Evolutionary conservation across 2,797 vertebrate genomes (phyloP).

Genomic region (Mionectes olivaceus): DNA sequence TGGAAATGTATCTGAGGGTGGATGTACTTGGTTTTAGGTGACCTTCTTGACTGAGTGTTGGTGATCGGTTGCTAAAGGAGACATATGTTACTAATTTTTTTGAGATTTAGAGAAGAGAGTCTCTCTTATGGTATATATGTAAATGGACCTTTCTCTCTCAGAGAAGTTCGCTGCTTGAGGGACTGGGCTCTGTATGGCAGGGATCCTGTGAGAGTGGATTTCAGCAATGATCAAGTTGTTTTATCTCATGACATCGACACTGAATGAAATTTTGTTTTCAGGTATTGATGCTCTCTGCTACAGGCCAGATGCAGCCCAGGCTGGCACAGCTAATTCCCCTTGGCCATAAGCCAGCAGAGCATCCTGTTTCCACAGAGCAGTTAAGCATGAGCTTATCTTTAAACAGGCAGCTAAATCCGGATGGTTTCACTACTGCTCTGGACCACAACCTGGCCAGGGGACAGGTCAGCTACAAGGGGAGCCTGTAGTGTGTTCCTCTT

Average conservation of each 20-base stretch:
- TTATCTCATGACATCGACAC: conserved; percentile 42
- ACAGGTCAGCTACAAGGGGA: background rate
- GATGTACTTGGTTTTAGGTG: conserved; percentile 1
- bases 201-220: background rate
- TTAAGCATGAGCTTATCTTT: background rate
- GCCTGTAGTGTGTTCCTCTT: background rate
- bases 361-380: conserved; percentile 31
- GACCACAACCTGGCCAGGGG: background rate
- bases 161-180: conserved; percentile 1
- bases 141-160: conserved; percentile 23
- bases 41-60: background rate
- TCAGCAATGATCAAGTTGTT: conserved; percentile 15
- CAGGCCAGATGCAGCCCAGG: conserved; percentile 17
- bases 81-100: conserved; percentile 36
- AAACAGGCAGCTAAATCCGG: background rate
- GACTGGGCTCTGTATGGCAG: background rate
- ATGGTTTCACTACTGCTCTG: background rate
- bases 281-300: background rate
- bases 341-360: conserved; percentile 35
- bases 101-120: conserved; percentile 1
- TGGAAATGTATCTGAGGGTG: background rate
- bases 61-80: background rate
- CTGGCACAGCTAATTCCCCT: conserved; percentile 22
- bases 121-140: background rate
- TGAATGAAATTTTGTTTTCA: background rate